Evolutionary conservation across 2,113 vertebrate species (phyloP).

Genomic region (Macquaria australasica): DNA sequence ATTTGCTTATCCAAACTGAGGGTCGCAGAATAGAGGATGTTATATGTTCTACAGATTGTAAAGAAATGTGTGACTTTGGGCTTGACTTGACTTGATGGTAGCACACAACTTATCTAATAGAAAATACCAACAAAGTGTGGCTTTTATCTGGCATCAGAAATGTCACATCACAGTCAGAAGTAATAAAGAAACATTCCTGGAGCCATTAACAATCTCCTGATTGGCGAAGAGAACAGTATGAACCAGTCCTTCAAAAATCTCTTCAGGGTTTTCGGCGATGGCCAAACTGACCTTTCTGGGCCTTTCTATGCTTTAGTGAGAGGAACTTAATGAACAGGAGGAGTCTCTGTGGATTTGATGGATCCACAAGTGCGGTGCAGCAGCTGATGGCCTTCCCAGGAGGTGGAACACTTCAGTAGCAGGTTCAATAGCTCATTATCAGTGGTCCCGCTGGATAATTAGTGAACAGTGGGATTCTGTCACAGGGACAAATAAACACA

Average conservation of each 20-base stretch:
- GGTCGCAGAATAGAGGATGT: neutral
- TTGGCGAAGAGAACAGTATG: conserved; percentile 37
- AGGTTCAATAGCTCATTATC: conserved; percentile 87
- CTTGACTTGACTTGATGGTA: conserved; percentile 14
- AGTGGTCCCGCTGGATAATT: conserved; percentile 82
- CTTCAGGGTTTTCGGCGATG: conserved; percentile 32
- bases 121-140: conserved; percentile 4
- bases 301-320: conserved; percentile 67
- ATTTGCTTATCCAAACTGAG: neutral
- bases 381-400: conserved; percentile 76
- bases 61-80: conserved; percentile 9
- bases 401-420: conserved; percentile 66
- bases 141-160: neutral
- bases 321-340: conserved; percentile 75
- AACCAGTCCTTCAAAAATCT: conserved; percentile 39
- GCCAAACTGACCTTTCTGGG: conserved; percentile 78
- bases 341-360: conserved; percentile 71
- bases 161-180: neutral
- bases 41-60: neutral
- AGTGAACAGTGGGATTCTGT: conserved; percentile 79
- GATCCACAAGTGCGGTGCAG: conserved; percentile 66
- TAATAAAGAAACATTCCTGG: conserved; percentile 2
- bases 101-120: conserved; percentile 7
- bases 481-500: conserved; percentile 79
- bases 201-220: conserved; percentile 24